Evolutionary conservation across 1,140 invertebrate species (phyloP), one percentile per base, ranked within the genome.

Genomic region (Macrocentrus cingulum): DNA sequence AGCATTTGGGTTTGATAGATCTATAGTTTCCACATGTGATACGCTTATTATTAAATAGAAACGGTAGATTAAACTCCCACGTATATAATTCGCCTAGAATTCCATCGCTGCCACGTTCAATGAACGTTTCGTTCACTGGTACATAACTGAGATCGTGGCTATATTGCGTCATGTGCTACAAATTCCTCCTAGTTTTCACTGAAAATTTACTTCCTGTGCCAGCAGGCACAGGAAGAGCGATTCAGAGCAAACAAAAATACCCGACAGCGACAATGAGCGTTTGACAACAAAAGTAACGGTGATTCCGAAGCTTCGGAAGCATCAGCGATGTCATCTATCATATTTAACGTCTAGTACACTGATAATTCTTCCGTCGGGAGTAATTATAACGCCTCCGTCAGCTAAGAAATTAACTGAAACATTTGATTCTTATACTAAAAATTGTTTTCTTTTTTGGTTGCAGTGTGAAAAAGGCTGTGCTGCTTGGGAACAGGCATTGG

Each of bases 381-480:
- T 39, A 51, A 49, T 52, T 34, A 36, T 29, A 32, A 5, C 9
- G 25, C 9, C 25, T n/a, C n/a, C n/a, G n/a, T n/a, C n/a, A n/a
- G n/a, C n/a, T n/a, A n/a, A n/a, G n/a, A n/a, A n/a, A n/a, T n/a
- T n/a, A n/a, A n/a, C n/a, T n/a, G n/a, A n/a, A n/a, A n/a, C n/a
- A n/a, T n/a, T n/a, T n/a, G n/a, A n/a, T n/a, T n/a, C n/a, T n/a
- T n/a, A n/a, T n/a, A n/a, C n/a, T n/a, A n/a, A n/a, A n/a, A n/a
- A n/a, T n/a, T n/a, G n/a, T n/a, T n/a, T n/a, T n/a, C n/a, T n/a
- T 41, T 59, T 57, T 68, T 64, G 68, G 64, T 87, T 84, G 60
- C 79, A 90, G 88, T 90, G 88, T 66, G 77, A 76, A 6, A 82
- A 82, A 70, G 88, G 88, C 36, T 91, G 88, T 66, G 76, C 79